Base-by-base conservation (phyloP, 2,113 vertebrate genomes). In the Scalopus aquaticus region DNA sequence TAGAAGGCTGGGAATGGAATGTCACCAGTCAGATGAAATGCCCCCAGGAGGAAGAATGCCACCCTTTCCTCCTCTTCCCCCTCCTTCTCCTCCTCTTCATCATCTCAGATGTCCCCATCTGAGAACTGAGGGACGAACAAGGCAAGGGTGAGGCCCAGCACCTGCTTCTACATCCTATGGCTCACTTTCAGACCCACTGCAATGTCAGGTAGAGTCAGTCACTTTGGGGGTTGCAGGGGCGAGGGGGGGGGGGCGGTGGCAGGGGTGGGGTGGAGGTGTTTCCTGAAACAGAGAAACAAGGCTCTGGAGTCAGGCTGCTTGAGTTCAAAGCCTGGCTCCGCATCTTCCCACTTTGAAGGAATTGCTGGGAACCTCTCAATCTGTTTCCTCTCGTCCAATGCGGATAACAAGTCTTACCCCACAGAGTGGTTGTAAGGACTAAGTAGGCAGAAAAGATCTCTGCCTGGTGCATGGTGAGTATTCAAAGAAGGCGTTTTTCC, bases 1-100 rank as follows among this genome's bases (percentile, higher is more conserved):
- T 39, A 72, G 79, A 73, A 15, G 42, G 73, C 54, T 35, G 46
- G 88, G 67, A 90, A 90, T 88, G 78, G 74, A 93, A 91, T 86
- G 82, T 95, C 86, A 85, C 49, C 8, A 49, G 46, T 35, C 73
- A 69, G 51, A 81, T 73, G 65, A 74, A 62, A 91, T 76, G 79
- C 83, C 79, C 62, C 5, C 9, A 64, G 87, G 88, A 81, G 64
- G 78, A 69, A 72, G 35, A 39, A 73, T 24, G 42, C 26, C 16
- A 28, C 13, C 49, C 64, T 77, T 85, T 65, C 82, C 72, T 65
- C 67, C 32, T 39, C 87, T 28, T 72, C 78, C 62, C 42, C 15
- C 26, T 84, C 46, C 64, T 70, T 44, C 77, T 72, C 46, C 42
- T 64, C n/a, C 87, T 78, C 74, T 77, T 49, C 39, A 37, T 32